phyloP scores from a whole-genome alignment of 2,113 vertebrate species.

The Danionella cerebrum region DNA sequence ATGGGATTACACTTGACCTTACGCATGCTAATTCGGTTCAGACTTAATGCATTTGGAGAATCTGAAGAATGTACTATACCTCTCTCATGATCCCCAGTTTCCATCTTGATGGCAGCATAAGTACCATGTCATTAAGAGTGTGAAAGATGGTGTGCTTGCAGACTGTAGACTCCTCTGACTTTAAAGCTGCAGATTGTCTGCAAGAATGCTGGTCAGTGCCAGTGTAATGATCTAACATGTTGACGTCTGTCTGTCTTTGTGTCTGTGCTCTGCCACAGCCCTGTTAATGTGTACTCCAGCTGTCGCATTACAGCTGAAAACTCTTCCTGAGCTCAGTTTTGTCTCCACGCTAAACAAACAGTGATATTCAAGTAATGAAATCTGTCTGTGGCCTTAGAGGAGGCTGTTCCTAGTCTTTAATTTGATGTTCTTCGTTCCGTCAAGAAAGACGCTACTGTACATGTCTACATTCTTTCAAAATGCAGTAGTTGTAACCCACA shows the following conservation, averaged over 20 bases:
- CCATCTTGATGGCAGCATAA: constrained; percentile 23
- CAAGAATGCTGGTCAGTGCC: constrained; percentile 13
- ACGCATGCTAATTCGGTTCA: constrained; percentile 22
- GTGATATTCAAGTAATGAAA: not conserved
- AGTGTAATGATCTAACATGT: constrained; percentile 32
- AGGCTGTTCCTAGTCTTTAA: no score
- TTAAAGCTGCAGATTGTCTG: constrained; percentile 14
- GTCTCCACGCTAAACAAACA: not conserved
- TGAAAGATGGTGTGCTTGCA: constrained; percentile 2
- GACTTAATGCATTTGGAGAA: constrained; percentile 27
- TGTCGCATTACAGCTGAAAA: constrained; percentile 31
- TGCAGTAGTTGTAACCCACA: no score
- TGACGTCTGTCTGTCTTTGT: constrained; percentile 12
- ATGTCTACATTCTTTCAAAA: no score
- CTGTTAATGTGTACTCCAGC: constrained; percentile 9
- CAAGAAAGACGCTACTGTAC: no score
- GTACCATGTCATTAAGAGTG: constrained; percentile 14
- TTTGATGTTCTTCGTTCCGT: no score
- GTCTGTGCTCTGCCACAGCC: not conserved
- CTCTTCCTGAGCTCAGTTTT: not conserved
- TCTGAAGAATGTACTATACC: constrained; percentile 24
- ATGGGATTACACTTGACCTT: constrained; percentile 27
- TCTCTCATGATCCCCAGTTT: constrained; percentile 13
- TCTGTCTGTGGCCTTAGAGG: constrained; percentile 1
- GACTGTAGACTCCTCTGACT: constrained; percentile 12